These are phyloP conservation scores for Alloscopus bannaensis DNA, from an alignment of 2,888 invertebrate species.

Conservation along the genomic window DNA sequence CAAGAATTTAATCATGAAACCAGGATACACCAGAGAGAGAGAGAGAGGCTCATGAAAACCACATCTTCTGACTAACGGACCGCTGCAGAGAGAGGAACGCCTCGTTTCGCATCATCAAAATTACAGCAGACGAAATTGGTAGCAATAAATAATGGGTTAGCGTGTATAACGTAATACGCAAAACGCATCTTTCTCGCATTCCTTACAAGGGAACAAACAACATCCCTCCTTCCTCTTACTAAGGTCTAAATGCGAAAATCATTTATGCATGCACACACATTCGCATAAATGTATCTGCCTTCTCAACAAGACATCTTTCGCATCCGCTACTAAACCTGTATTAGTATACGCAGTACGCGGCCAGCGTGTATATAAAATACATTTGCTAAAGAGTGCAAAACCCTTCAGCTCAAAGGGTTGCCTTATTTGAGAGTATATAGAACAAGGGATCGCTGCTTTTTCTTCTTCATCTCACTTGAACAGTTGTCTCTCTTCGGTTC, in stretches of 20 bases:
- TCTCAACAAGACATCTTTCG: no score
- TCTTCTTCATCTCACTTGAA: neutral
- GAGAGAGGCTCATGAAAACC: neutral
- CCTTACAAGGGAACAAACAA: constrained; percentile 12
- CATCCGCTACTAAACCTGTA: no score
- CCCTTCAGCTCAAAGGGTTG: no score
- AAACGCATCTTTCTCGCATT: constrained; percentile 9
- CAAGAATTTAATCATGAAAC: neutral
- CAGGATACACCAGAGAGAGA: no score
- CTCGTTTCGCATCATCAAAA: constrained; percentile 21
- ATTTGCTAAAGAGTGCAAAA: no score
- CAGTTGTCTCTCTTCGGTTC: neutral
- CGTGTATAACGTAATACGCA: neutral
- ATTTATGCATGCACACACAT: no score
- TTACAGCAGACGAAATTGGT: constrained; percentile 27
- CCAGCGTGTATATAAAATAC: no score
- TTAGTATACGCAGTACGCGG: no score
- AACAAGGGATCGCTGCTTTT: constrained; percentile 7
- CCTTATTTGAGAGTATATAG: constrained; percentile 17
- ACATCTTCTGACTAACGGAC: constrained; percentile 16
- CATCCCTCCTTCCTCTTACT: no score
- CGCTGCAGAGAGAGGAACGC: neutral
- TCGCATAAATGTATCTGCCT: no score
- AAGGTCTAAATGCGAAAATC: no score
- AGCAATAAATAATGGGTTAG: constrained; percentile 38